Percentiles rank a stretch among this genome's conserved stretches.
Evolutionary conservation across 2,888 invertebrate species (phyloP).

Genomic region (Apamea epomidion): DNA sequence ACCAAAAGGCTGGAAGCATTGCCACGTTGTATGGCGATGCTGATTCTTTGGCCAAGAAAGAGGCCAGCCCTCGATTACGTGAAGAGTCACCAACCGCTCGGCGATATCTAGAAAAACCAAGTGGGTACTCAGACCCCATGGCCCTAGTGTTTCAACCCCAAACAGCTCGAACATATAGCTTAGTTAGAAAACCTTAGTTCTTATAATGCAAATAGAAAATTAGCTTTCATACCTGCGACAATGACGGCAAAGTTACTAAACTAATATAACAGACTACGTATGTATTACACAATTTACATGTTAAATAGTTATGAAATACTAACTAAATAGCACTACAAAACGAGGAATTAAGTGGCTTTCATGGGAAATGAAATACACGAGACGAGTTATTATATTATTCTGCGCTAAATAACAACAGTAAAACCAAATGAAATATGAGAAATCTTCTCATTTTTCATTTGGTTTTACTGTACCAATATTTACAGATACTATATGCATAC

Average conservation of each 20-base stretch:
- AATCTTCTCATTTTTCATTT: constrained; percentile 19
- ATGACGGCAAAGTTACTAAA: constrained; percentile 18
- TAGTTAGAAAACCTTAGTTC: neutral
- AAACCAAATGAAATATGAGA: too few relatives aligned
- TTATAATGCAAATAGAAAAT: neutral
- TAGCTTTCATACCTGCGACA: neutral
- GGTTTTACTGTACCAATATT: neutral
- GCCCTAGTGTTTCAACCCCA: too few relatives aligned
- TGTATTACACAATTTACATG: constrained; percentile 52
- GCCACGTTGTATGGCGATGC: neutral
- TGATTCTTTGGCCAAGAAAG: neutral
- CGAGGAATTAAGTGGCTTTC: constrained; percentile 35
- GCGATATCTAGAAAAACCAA: too few relatives aligned
- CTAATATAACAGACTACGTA: constrained; percentile 9
- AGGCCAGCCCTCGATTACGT: neutral
- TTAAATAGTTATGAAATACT: constrained; percentile 42
- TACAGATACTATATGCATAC: neutral
- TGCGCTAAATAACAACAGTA: neutral
- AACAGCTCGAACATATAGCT: too few relatives aligned
- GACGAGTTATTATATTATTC: constrained; percentile 21
- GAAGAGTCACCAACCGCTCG: too few relatives aligned
- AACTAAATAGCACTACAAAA: constrained; percentile 30
- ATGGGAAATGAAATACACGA: constrained; percentile 21
- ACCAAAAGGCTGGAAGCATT: too few relatives aligned
- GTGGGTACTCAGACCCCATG: too few relatives aligned